Evolutionary conservation across 2,888 invertebrate species (phyloP).

Genomic region (Eupithecia inturbata): DNA sequence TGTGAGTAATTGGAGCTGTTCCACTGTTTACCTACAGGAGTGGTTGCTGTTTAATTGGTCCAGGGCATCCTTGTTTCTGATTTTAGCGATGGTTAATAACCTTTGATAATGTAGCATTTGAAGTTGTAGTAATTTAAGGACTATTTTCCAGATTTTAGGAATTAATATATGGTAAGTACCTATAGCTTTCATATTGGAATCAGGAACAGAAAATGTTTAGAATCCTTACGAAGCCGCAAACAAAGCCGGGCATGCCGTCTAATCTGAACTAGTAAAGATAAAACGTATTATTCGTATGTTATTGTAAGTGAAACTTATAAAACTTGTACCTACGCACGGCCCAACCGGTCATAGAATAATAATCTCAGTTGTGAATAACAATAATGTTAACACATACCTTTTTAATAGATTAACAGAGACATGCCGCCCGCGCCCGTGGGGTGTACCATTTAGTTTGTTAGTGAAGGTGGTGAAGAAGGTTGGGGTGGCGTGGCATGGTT

Average conservation of each 20-base stretch:
- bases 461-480: slow-evolving; percentile 21
- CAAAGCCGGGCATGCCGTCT: not conserved
- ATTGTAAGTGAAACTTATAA: not conserved
- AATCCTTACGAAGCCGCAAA: too few relatives aligned
- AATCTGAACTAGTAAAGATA: not conserved
- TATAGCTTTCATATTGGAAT: not conserved
- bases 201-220: not conserved
- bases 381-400: slow-evolving; percentile 14
- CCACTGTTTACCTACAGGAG: not conserved
- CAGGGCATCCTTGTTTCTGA: not conserved
- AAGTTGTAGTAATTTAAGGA: not conserved
- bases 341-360: not conserved
- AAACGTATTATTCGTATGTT: not conserved
- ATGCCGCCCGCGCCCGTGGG: not conserved
- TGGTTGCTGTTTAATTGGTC: not conserved
- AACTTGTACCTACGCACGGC: not conserved
- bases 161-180: not conserved
- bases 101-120: not conserved
- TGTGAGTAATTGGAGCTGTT: not conserved
- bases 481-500: slow-evolving; percentile 37
- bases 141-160: not conserved
- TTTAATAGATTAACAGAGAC: slow-evolving; percentile 25
- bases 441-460: slow-evolving; percentile 23
- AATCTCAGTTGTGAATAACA: slow-evolving; percentile 4
- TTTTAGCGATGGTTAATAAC: not conserved